Evolutionary conservation across 2,888 invertebrate species (phyloP), one percentile per base, ranked within the genome.

Genomic region (Electrophaes corylata): DNA sequence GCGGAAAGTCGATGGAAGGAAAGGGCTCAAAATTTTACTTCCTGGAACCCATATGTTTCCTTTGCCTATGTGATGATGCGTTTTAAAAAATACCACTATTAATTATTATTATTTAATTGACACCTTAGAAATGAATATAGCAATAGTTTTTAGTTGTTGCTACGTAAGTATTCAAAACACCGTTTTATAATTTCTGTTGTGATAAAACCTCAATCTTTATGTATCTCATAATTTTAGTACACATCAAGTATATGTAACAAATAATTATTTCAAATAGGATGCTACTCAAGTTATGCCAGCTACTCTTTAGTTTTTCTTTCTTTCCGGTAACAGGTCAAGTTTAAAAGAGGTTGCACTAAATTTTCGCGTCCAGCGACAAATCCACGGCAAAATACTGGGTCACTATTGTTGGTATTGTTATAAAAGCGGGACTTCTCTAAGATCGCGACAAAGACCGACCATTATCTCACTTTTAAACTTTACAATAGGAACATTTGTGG

Each of bases 331-430:
- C 81, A 78, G 84, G 84, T 85, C 83, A 84, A 84, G 84, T 86
- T 84, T 84, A 83, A 84, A 84, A 81, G 81, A 82, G 82, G 81
- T 84, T 77, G 81, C 81, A 83, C 79, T 84, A 85, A 84, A 85
- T 84, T 85, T 83, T 82, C 76, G 72, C 77, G 75, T 80, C 76
- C 67, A 75, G 70, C 76, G 72, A 81, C 84, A 85, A 84, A 83
- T 82, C 77, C 70, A 76, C 79, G 71, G 73, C 69, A 70, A 79
- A 84, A 81, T 78, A 77, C 75, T 77, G 76, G 75, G 74, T 72
- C 74, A 81, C 78, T 76, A 77, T 79, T 82, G 79, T 81, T 74
- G 65, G 75, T 72, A 72, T 77, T 78, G 76, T 76, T 78, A 71
- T 73, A 79, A 78, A 78, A 72, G 67, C 73, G 65, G 68, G 65